A percentile compares a stretch with the other conserved stretches of the same genome.
phyloP scores from a whole-genome alignment of 2,797 vertebrate species.

The Cossypha polioptera region DNA sequence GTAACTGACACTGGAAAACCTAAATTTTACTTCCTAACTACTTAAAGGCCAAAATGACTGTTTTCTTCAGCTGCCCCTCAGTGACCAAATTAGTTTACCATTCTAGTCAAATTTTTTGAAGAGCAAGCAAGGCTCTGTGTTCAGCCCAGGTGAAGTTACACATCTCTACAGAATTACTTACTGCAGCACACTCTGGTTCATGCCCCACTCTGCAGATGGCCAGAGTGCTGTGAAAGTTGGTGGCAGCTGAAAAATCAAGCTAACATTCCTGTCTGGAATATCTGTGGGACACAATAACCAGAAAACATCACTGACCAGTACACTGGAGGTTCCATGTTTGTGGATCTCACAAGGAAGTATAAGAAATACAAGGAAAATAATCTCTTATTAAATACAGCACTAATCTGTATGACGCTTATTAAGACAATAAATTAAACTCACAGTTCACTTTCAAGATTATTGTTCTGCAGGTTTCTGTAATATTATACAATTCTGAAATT shows the following conservation, averaged over 20 bases:
- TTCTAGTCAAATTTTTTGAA: background rate
- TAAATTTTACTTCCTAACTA: background rate
- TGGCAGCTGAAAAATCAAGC: background rate
- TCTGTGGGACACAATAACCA: accelerated
- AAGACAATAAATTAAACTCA: background rate
- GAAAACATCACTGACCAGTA: background rate
- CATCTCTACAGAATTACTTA: background rate
- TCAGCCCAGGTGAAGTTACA: background rate
- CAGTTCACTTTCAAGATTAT: background rate
- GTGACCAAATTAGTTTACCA: background rate
- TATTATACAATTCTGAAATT: background rate
- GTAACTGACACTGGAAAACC: background rate
- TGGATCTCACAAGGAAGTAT: background rate
- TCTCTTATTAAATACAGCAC: background rate
- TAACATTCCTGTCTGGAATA: background rate
- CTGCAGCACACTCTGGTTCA: background rate
- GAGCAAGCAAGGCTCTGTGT: background rate
- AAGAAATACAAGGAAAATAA: background rate
- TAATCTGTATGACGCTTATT: background rate
- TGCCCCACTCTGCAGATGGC: background rate
- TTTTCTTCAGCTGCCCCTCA: background rate
- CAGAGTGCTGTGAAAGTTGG: background rate
- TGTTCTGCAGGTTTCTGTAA: background rate
- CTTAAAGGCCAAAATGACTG: background rate
- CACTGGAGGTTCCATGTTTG: background rate